Conservation (phyloP, 2,797 vertebrate species). For the Lutjanus argentimaculatus region DNA sequence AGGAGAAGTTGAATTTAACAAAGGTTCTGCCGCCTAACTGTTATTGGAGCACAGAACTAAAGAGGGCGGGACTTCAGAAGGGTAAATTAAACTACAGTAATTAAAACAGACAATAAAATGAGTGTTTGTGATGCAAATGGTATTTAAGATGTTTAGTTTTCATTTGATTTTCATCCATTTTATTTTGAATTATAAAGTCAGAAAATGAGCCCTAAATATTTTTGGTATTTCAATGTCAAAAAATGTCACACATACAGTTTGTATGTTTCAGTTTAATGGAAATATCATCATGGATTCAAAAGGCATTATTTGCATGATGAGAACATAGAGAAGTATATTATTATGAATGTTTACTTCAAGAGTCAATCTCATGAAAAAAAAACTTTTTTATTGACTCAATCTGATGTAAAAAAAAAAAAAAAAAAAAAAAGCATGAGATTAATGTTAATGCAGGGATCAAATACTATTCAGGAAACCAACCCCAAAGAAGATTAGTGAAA, state of each 20-base stretch:
- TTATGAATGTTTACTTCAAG: neutral
- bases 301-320: neutral
- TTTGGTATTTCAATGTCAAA: neutral
- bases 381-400: neutral
- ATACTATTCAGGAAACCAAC: neutral
- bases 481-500: slow-evolving; percentile 1
- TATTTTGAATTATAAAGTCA: neutral
- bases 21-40: too few species aligned
- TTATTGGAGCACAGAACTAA: too few species aligned
- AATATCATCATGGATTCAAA: neutral
- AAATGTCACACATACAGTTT: neutral
- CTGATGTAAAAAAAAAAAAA: too few species aligned
- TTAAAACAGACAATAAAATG: neutral
- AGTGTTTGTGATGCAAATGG: neutral
- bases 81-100: neutral
- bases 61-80: too few species aligned
- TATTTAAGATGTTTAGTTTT: neutral
- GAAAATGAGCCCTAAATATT: neutral
- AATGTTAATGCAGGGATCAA: slow-evolving; percentile 2
- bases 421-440: neutral
- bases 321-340: neutral
- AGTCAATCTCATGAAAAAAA: neutral
- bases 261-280: too few species aligned
- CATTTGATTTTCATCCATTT: neutral
- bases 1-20: too few species aligned